Evolutionary conservation across 2,113 vertebrate genomes (phyloP), one percentile per base, ranked within the genome.

Genomic region (Oreocharis arfaki): DNA sequence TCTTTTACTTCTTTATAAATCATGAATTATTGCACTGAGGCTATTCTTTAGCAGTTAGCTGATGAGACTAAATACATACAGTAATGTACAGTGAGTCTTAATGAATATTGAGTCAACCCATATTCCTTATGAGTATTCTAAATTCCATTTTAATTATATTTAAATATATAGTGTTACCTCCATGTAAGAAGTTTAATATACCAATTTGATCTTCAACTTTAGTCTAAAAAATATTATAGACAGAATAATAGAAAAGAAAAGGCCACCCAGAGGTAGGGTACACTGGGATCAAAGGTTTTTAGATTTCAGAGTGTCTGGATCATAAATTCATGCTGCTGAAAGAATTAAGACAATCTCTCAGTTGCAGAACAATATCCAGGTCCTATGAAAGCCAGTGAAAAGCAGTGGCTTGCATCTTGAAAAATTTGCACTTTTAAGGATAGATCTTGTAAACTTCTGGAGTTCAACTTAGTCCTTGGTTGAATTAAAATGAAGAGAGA

Each of bases 61-160:
- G 52, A 93, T 37, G 30, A 70, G 42, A 30, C 7, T 55, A 78
- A 70, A 77, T 35, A 39, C 1, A 26, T 67, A 53, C 15, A 57
- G 5, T 44, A 71, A 22, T 19, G 16, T 68, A 60, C 35, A 87
- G 30, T 39, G 42, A 68, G 10, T 68, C 16, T 9, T 76, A 92
- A 81, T 74, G 50, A 59, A 80, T 81, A 57, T 11, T 64, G 18
- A 78, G 14, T n/a, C 21, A 64, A n/a, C 13, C 3, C 6, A 78
- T 20, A 23, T 53, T 81, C 19, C 11, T 57, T 63, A 16, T 42
- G 80, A 94, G 47, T 77, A 84, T 92, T 97, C 78, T 93, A 87
- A 96, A 96, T 92, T 87, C 44, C 69, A 56, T 42, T 90, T 96
- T 92, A 84, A 64, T 85, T 86, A 55, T 81, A 94, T 92, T 93